Evolutionary conservation across 2,113 vertebrate genomes (phyloP).

Genomic region (Tupaia chinensis): DNA sequence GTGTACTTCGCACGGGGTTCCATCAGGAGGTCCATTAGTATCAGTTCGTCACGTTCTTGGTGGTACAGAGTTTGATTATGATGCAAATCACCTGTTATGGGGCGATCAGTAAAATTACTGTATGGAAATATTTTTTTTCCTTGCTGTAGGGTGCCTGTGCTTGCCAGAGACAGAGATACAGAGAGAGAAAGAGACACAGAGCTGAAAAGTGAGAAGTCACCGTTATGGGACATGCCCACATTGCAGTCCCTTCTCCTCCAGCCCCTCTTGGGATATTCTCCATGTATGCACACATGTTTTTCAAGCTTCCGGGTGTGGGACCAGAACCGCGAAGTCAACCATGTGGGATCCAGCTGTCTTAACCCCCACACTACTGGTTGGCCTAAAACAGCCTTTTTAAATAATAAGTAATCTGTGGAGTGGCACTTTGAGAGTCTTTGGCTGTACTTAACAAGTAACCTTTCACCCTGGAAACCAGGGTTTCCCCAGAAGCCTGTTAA

Average conservation of each 20-base stretch:
- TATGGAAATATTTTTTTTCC: neutral
- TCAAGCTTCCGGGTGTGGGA: too few species aligned
- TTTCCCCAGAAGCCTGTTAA: neutral
- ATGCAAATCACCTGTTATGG: neutral
- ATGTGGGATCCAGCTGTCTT: too few species aligned
- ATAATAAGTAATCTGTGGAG: neutral
- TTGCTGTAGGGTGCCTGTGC: too few species aligned
- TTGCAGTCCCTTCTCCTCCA: too few species aligned
- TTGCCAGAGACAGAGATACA: too few species aligned
- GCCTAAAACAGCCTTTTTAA: neutral
- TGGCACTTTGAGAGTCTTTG: neutral
- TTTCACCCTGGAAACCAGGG: neutral
- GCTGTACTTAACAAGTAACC: neutral
- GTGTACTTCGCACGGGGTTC: neutral
- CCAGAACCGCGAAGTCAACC: too few species aligned
- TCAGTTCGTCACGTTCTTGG: neutral
- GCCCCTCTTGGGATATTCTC: too few species aligned
- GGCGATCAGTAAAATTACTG: neutral
- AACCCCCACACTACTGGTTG: too few species aligned
- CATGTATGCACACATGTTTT: too few species aligned
- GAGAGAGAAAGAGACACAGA: too few species aligned
- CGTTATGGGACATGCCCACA: too few species aligned
- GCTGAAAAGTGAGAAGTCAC: too few species aligned
- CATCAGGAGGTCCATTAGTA: neutral
- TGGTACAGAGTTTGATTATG: neutral